phyloP scores from a whole-genome alignment of 2,888 invertebrate genomes.

The Caenorhabditis doughertyi region DNA sequence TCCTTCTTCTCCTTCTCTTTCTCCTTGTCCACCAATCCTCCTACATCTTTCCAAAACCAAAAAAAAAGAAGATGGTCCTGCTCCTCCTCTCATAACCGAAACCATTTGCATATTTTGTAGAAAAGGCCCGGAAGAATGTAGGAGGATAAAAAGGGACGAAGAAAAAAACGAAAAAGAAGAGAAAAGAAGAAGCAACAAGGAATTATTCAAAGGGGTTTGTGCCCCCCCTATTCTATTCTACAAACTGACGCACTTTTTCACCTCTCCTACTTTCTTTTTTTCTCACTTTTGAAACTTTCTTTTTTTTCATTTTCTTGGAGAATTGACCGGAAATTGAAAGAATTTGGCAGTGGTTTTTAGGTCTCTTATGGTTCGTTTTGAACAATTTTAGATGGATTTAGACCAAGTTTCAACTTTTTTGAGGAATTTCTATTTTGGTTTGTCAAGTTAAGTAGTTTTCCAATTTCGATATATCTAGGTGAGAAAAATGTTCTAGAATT shows the following conservation, averaged over 20 bases:
- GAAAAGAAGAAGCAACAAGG: too few relatives aligned
- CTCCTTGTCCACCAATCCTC: background rate
- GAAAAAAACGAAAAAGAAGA: background rate
- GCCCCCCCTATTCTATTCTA: conserved; percentile 9
- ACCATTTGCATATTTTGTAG: conserved; percentile 37
- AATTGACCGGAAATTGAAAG: background rate
- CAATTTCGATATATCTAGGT: too few relatives aligned
- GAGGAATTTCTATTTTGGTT: background rate
- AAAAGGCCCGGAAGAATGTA: conserved; percentile 14
- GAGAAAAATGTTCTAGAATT: too few relatives aligned
- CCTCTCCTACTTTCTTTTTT: conserved; percentile 27
- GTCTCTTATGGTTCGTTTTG: background rate
- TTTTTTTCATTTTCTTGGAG: background rate
- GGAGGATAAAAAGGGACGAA: background rate
- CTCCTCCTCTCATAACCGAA: conserved; percentile 26
- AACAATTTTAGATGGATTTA: background rate
- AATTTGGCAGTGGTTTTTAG: conserved; percentile 7
- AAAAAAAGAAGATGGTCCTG: conserved; percentile 10
- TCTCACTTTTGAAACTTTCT: conserved; percentile 14
- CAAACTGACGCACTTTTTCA: conserved; percentile 27
- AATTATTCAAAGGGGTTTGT: conserved; percentile 21
- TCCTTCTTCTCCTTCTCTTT: background rate
- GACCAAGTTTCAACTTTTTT: background rate
- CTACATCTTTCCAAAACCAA: background rate
- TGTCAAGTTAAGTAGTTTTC: background rate